These are phyloP conservation scores for Micoletzkya japonica DNA, from an alignment of 2,888 invertebrate species.

Conservation along the genomic window DNA sequence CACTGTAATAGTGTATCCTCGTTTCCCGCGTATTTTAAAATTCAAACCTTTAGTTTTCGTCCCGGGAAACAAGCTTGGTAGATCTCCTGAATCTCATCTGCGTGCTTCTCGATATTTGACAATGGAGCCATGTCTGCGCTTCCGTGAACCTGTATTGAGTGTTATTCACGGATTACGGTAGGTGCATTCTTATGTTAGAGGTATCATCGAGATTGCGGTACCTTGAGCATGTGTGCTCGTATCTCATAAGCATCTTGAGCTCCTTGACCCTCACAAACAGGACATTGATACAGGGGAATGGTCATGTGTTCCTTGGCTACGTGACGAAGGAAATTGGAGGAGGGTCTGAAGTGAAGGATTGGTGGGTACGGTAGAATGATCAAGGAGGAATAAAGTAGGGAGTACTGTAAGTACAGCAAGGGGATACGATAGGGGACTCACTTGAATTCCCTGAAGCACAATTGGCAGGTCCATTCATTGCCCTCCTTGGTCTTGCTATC, in stretches of 20 bases:
- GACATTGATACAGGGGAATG: constrained; percentile 50
- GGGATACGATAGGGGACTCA: not conserved
- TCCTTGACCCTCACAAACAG: constrained; percentile 42
- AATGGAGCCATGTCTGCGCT: constrained; percentile 36
- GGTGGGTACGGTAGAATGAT: not conserved
- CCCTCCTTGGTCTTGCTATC: constrained; percentile 15
- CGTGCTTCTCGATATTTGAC: constrained; percentile 40
- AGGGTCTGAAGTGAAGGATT: constrained; percentile 36
- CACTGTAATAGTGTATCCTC: not conserved
- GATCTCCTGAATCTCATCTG: constrained; percentile 42
- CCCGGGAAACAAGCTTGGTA: constrained; percentile 46
- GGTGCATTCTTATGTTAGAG: not conserved
- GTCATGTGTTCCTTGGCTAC: constrained; percentile 57
- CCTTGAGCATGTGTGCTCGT: constrained; percentile 39
- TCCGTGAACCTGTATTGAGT: constrained; percentile 26
- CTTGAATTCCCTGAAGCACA: constrained; percentile 39
- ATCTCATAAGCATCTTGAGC: constrained; percentile 44
- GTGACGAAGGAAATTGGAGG: constrained; percentile 48
- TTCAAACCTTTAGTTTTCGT: constrained; percentile 39
- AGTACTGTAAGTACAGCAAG: not conserved
- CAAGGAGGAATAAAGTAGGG: not conserved
- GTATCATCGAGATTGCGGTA: not conserved
- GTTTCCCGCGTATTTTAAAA: not conserved
- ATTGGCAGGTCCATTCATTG: constrained; percentile 37
- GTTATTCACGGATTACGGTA: not conserved